Evolutionary conservation across 2,888 invertebrate species (phyloP).

Genomic region (Orthosia gracilis): DNA sequence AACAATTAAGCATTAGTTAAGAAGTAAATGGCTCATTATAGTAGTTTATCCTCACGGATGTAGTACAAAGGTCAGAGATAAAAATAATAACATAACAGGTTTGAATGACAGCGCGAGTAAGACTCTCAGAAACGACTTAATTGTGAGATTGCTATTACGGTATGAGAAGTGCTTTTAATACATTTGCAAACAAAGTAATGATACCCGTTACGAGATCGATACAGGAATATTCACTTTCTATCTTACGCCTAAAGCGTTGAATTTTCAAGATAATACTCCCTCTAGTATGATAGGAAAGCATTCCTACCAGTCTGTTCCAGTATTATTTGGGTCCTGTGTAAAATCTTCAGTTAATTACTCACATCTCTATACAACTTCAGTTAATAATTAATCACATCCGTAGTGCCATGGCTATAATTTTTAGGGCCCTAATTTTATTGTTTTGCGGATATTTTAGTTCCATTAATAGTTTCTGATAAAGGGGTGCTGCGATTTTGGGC

Average conservation of each 20-base stretch:
- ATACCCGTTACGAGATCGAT: no score
- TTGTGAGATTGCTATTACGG: not conserved
- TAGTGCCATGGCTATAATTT: no score
- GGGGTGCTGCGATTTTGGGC: no score
- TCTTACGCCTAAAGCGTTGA: no score
- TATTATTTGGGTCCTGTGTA: not conserved
- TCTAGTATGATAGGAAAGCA: no score
- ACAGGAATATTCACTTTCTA: no score
- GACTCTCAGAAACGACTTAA: not conserved
- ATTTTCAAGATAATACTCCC: no score
- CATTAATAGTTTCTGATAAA: no score
- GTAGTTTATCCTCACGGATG: not conserved
- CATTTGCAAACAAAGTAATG: not conserved
- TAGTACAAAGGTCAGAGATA: not conserved
- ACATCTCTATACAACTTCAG: not conserved
- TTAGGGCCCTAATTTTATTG: no score
- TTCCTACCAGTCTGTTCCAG: no score
- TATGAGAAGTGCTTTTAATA: not conserved
- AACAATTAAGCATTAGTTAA: constrained; percentile 9
- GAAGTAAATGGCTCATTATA: not conserved
- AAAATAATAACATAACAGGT: constrained; percentile 20
- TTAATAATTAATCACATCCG: not conserved
- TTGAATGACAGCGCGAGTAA: constrained; percentile 13
- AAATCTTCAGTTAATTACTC: not conserved
- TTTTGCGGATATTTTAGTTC: no score